A percentile compares a stretch with the other conserved stretches of the same genome.
These are phyloP conservation scores for Platyrinchus mystaceus DNA, from an alignment of 2,797 vertebrate genomes.

Conservation along the genomic window DNA sequence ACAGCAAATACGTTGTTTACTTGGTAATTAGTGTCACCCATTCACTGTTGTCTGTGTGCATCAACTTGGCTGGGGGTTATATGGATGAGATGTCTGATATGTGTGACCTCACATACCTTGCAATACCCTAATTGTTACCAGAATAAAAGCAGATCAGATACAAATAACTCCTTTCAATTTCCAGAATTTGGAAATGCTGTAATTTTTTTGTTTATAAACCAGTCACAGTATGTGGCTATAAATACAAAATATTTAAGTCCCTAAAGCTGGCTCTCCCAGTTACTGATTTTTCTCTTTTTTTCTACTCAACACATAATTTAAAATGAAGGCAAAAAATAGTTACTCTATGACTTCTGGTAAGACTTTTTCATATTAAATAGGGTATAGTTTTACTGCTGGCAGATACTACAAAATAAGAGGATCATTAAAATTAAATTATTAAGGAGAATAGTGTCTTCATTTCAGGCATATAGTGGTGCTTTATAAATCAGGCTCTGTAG, in stretches of 20 bases:
- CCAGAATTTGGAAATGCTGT: neutral
- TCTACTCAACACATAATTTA: neutral
- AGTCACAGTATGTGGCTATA: neutral
- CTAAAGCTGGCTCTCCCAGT: neutral
- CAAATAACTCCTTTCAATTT: neutral
- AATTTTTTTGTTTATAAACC: neutral
- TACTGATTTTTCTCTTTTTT: neutral
- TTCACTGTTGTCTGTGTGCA: neutral
- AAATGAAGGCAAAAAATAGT: neutral
- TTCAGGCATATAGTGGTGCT: neutral
- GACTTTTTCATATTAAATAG: neutral
- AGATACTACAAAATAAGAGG: neutral
- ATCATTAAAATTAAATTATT: neutral
- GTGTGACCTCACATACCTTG: neutral
- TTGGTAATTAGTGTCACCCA: neutral
- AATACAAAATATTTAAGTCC: neutral
- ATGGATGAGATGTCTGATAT: neutral
- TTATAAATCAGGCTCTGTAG: conserved; percentile 12
- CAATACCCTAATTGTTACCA: neutral
- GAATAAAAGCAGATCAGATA: neutral
- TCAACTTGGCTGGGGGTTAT: neutral
- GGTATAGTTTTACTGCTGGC: neutral
- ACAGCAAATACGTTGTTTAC: neutral
- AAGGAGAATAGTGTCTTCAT: neutral
- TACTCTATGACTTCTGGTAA: neutral